These are phyloP conservation scores for Trilocha varians DNA, from an alignment of 2,888 invertebrate species.

Conservation along the genomic window DNA sequence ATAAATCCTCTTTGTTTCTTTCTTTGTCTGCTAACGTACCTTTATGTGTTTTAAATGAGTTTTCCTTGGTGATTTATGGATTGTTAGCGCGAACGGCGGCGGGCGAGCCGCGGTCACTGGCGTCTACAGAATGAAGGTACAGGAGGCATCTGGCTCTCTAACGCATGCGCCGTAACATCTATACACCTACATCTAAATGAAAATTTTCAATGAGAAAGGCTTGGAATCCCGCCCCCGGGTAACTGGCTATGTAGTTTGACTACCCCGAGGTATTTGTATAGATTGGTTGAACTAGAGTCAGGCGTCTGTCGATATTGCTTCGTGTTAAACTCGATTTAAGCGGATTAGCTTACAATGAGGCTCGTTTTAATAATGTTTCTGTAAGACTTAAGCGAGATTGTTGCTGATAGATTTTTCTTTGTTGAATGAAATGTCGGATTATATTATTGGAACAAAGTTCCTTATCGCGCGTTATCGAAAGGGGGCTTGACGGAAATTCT, in stretches of 20 bases:
- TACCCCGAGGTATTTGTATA: not conserved
- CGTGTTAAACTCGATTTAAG: not conserved
- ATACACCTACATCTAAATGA: slow-evolving; percentile 17
- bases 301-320: not conserved
- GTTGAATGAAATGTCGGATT: too few relatives aligned
- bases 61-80: not conserved
- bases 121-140: slow-evolving; percentile 22
- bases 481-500: too few relatives aligned
- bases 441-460: too few relatives aligned
- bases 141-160: slow-evolving; percentile 18
- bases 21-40: slow-evolving; percentile 1
- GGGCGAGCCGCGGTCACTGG: slow-evolving; percentile 14
- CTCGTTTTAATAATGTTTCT: too few relatives aligned
- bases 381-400: too few relatives aligned
- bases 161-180: slow-evolving; percentile 44
- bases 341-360: too few relatives aligned
- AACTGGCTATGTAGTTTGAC: not conserved
- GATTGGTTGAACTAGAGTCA: not conserved
- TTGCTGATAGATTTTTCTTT: too few relatives aligned
- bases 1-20: not conserved
- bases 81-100: slow-evolving; percentile 5
- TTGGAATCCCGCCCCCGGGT: slow-evolving; percentile 6
- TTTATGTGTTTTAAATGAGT: slow-evolving; percentile 9
- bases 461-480: too few relatives aligned
- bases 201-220: slow-evolving; percentile 28